A percentile compares a stretch with the other conserved stretches of the same genome.
These are phyloP conservation scores for Isurus oxyrinchus DNA, from an alignment of 2,113 vertebrate genomes.

Conservation along the genomic window DNA sequence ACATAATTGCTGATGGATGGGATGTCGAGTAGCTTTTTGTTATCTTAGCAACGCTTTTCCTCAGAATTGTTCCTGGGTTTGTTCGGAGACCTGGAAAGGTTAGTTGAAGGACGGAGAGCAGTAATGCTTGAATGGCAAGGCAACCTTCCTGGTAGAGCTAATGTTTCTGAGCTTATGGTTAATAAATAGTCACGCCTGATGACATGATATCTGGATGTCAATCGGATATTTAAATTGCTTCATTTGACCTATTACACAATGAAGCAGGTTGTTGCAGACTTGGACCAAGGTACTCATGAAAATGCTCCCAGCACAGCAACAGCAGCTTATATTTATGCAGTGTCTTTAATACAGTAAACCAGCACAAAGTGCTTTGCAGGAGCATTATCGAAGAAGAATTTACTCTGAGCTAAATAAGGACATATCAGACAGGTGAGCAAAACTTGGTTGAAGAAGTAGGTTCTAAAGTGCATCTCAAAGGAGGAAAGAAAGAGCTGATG, in stretches of 20 bases:
- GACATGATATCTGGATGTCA: background rate
- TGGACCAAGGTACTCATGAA: background rate
- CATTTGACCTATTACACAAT: background rate
- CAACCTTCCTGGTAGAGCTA: background rate
- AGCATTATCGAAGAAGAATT: background rate
- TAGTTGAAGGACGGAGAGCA: background rate
- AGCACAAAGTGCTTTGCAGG: background rate
- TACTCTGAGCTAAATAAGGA: background rate
- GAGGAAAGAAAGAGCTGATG: background rate
- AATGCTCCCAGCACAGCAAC: background rate
- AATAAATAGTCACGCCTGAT: background rate
- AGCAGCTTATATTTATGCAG: background rate
- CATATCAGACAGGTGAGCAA: background rate
- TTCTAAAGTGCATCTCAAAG: background rate
- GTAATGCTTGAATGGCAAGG: background rate
- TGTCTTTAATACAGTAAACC: background rate
- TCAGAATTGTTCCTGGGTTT: background rate
- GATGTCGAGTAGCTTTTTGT: background rate
- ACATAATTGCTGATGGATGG: constrained; percentile 6
- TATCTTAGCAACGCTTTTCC: background rate
- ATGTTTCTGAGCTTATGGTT: background rate
- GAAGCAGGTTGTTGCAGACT: background rate
- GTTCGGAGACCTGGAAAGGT: background rate
- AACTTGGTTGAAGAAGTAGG: background rate
- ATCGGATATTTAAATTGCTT: background rate